Conservation (phyloP, 1,140 invertebrate species). For the Dreissena polymorpha region DNA sequence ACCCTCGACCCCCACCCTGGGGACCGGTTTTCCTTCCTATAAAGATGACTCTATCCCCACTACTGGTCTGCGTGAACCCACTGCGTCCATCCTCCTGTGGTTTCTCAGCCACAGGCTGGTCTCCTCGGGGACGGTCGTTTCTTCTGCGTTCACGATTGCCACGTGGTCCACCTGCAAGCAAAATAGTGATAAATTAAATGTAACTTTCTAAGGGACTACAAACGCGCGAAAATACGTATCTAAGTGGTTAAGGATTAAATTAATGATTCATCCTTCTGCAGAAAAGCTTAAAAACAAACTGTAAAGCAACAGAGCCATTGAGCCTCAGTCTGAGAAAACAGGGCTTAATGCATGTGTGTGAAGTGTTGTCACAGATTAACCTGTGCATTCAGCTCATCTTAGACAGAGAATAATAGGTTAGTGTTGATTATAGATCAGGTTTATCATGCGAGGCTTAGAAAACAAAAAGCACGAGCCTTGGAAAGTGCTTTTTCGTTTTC, state of each 20-base stretch:
- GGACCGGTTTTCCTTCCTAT: conserved; percentile 41
- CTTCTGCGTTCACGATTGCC: conserved; percentile 9
- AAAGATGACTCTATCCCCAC: conserved; percentile 42
- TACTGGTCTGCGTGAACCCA: conserved; percentile 21
- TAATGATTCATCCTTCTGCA: background rate
- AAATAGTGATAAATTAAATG: background rate
- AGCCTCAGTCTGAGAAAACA: background rate
- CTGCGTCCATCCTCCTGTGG: conserved; percentile 22
- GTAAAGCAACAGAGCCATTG: background rate
- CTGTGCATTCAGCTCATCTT: too few relatives aligned
- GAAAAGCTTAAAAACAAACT: background rate
- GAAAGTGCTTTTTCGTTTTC: too few relatives aligned
- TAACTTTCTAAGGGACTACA: too few relatives aligned
- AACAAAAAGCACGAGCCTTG: too few relatives aligned
- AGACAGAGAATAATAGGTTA: too few relatives aligned
- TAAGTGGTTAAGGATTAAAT: too few relatives aligned
- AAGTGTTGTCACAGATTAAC: too few relatives aligned
- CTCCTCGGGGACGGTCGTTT: conserved; percentile 23
- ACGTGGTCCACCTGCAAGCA: conserved; percentile 14
- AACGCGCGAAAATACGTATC: too few relatives aligned
- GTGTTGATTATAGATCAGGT: too few relatives aligned
- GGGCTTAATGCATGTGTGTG: background rate
- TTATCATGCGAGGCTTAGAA: too few relatives aligned
- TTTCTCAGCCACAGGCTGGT: conserved; percentile 5
- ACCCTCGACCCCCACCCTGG: conserved; percentile 3